Conservation (phyloP, 2,113 vertebrate species). For the Epinephelus cyanopodus region DNA sequence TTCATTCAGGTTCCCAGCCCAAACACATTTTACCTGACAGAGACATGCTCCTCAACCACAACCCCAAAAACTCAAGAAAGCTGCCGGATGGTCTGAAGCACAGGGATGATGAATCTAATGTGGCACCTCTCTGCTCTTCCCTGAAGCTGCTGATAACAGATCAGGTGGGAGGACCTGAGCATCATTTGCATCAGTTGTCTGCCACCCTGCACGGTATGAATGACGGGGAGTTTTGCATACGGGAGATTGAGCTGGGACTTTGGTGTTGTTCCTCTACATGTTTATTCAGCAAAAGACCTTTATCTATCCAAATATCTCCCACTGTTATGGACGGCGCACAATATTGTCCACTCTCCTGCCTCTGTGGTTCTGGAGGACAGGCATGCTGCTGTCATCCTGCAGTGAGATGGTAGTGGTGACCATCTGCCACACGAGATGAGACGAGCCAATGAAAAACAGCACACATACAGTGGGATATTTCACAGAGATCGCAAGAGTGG, state of each 20-base stretch:
- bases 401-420: conserved; percentile 56
- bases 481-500: conserved; percentile 38
- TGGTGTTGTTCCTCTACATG: conserved; percentile 51
- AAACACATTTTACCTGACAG: conserved; percentile 56
- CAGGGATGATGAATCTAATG: not conserved
- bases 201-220: conserved; percentile 21
- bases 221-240: conserved; percentile 61
- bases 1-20: not conserved
- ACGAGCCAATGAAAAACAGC: conserved; percentile 36
- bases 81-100: not conserved
- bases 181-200: conserved; percentile 73
- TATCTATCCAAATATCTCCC: conserved; percentile 38
- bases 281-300: conserved; percentile 43
- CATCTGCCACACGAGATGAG: conserved; percentile 70
- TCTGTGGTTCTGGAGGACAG: conserved; percentile 33
- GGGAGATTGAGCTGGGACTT: conserved; percentile 29
- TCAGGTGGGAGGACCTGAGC: conserved; percentile 42
- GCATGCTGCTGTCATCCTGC: conserved; percentile 47
- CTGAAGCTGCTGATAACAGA: conserved; percentile 56
- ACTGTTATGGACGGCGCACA: conserved; percentile 16
- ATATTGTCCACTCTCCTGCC: conserved; percentile 18
- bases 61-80: conserved; percentile 9
- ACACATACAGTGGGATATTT: conserved; percentile 39
- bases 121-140: conserved; percentile 23
- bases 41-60: conserved; percentile 35